Evolutionary conservation across 2,888 invertebrate species (phyloP), one percentile per base, ranked within the genome.

Genomic region (Melolontha melolontha): DNA sequence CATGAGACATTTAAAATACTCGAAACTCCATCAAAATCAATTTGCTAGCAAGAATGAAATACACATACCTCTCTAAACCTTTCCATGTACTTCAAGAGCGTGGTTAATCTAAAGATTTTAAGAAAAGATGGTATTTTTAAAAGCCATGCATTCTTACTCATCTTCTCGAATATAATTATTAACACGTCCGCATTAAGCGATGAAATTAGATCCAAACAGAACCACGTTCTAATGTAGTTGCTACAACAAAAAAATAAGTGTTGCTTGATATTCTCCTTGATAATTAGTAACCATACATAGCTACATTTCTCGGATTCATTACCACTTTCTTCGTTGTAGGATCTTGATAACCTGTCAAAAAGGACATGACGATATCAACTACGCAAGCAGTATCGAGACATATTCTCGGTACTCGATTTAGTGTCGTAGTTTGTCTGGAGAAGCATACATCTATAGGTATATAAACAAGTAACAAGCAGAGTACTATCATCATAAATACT

Each of bases 171-270:
- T 1, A 63, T 52, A 7, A 63, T 2, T 4, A 75, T 72, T 7
- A 80, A 11, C 2, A 79, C 0, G 55, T 78, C 79, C 5, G 78
- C 63, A 0, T 82, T 82, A 1, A 82, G 27, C 1, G 78, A 74
- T 0, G 82, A 76, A n/a, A 82, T n/a, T 6, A 80, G 1, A 49
- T 83, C 81, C 2, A 79, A n/a, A 1, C 79, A 11, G 54, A 83
- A 82, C 57, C 67, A 77, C 2, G 76, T 73, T 55, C 68, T 77
- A 1, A 82, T 12, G 66, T 82, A 82, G 34, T 79, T 75, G 8
- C 81, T 82, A 70, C n/a, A 72, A 14, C 5, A 47, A 8, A 17
- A 12, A 54, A 12, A 6, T 5, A 34, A 34, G 1, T 22, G 4
- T 22, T 22, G 4, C 4, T 2, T 22, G 4, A 22, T 22, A 2